Base-by-base conservation (phyloP, 2,888 invertebrate genomes). In the Apomyelois bistriatella region DNA sequence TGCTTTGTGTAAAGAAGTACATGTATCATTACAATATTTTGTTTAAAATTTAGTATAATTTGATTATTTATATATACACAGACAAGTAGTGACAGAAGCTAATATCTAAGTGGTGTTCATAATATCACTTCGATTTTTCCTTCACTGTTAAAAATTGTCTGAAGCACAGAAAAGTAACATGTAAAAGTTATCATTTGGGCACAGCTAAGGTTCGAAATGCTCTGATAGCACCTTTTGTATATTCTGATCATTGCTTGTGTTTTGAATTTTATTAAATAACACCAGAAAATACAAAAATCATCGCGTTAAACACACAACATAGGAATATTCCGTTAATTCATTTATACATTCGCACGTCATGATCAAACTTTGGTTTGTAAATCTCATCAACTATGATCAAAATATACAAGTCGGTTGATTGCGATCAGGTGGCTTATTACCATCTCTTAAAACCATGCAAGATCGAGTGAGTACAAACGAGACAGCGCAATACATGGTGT, bases 1-100 rank as follows among this genome's bases (percentile, higher is more conserved):
- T 55, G 62, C 58, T 69, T 61, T 63, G 59, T 65, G 61, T 65
- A 55, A 53, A 61, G 62, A 59, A 53, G 58, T 53, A 52, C 41
- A 48, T 22, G 37, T 51, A 28, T 50, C 12, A 32, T 16, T 46
- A 32, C 16, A 46, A 16, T 10, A 32, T 16, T 41, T 36, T 52
- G 54, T 28, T 42, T 49, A 32, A 12, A 47, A 12, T 17, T 50
- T 53, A 52, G 36, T 37, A 51, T 17, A 52, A 41, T 50, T 50
- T 22, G 37, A 43, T 38, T 38, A 38, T 36, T 16, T 52, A 52
- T 51, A 43, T 48, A 53, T 59, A 56, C 53, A 64, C 54, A 64
- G 41, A 61, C 53, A 50, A 64, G 57, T 48, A 64, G 57, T 48
- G 51, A 56, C 54, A 60, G 13, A 48, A 55, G 57, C 32, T 38